Evolutionary conservation across 2,888 invertebrate genomes (phyloP), one percentile per base, ranked within the genome.

Genomic region (Netelia fuscicornis): DNA sequence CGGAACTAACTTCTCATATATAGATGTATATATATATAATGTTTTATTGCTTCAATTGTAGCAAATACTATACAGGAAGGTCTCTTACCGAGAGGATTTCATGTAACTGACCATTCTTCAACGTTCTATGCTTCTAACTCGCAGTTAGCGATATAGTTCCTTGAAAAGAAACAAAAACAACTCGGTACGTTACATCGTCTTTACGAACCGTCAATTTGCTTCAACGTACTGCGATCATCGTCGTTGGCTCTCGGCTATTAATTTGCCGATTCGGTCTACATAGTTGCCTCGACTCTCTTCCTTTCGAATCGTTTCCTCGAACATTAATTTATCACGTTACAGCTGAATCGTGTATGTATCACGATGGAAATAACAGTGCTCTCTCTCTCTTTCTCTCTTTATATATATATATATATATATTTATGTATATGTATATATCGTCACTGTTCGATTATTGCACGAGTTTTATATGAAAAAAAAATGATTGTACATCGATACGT

Each of bases 211-310:
- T 62, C 81, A 84, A 84, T 84, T 84, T 81, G n/a, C 72, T 76
- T 70, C n/a, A 56, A 37, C 65, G 68, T 68, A 54, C 23, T 56
- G 17, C 60, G 76, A 80, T 81, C 72, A 30, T 77, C 67, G 60
- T 84, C 60, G 77, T 68, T 60, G 60, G 10, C 25, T 54, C 25
- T 54, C 48, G 13, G 23, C 58, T 58, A 68, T 60, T 78, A 23
- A 68, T 68, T 78, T 60, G 17, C 42, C 77, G 84, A 77, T 81
- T 70, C 84, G 78, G 84, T 84, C 84, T 81, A 84, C 84, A 84
- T 81, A 65, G 77, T 72, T 62, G n/a, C 76, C 48, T 52, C 58
- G 17, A 25, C 5, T 37, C 68, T 52, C 48, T 68, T 62, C 75
- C 54, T 60, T 52, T 72, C 65, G 52, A 48, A 84, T 77, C 78